Conservation (phyloP, 92 coral and sea anemone genomes). For the Porites evermanni region DNA sequence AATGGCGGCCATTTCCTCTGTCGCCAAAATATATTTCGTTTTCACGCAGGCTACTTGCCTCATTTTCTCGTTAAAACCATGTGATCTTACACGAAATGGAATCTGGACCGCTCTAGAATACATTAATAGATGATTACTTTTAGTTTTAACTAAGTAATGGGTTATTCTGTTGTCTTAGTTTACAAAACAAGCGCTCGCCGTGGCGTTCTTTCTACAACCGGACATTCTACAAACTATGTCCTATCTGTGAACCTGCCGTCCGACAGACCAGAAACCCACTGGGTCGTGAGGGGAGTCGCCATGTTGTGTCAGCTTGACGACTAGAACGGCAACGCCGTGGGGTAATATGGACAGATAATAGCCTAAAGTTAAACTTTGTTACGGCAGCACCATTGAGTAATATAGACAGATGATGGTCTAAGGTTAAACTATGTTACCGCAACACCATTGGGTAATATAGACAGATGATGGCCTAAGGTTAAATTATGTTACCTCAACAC, state of each 20-base stretch:
- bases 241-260: constrained; percentile 91
- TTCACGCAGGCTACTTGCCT: too few relatives aligned
- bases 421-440: background rate
- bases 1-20: too few relatives aligned
- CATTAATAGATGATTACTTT: too few relatives aligned
- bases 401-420: background rate
- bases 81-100: too few relatives aligned
- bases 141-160: too few relatives aligned
- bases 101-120: too few relatives aligned
- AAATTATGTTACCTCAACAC: background rate
- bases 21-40: too few relatives aligned
- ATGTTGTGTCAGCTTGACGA: constrained; percentile 97
- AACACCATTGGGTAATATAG: background rate
- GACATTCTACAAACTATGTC: constrained; percentile 98
- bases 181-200: constrained; percentile 99
- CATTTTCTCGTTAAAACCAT: too few relatives aligned
- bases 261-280: constrained; percentile 81
- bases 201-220: constrained; percentile 96
- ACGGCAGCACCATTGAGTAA: background rate
- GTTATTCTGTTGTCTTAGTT: constrained; percentile 57
- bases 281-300: constrained; percentile 99
- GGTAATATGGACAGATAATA: background rate
- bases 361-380: background rate
- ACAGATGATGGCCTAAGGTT: background rate
- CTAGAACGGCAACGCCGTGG: constrained; percentile 1